Conservation (phyloP, 1,140 invertebrate species). For the Saccostrea glomerata region DNA sequence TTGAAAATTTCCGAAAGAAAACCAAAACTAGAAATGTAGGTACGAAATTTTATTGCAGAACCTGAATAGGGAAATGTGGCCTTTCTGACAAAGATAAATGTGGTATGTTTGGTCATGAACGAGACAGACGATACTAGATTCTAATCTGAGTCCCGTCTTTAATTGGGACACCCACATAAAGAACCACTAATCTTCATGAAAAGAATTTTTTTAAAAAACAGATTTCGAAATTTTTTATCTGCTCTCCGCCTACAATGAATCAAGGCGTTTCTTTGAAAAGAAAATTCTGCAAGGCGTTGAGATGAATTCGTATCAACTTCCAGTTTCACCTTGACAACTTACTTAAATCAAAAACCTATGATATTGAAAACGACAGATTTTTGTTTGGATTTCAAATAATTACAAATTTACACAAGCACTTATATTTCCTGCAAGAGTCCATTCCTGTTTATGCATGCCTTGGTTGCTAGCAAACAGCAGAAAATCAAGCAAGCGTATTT, state of each 20-base stretch:
- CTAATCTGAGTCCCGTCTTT: background rate
- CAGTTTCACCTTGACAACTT: slow-evolving; percentile 26
- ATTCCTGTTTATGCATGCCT: slow-evolving; percentile 10
- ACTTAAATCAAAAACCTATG: background rate
- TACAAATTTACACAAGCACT: slow-evolving; percentile 1
- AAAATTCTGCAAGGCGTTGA: background rate
- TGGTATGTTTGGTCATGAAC: background rate
- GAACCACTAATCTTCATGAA: slow-evolving; percentile 2
- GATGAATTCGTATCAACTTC: slow-evolving; percentile 13
- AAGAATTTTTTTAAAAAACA: slow-evolving; percentile 5
- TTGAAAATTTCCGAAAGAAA: background rate
- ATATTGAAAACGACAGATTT: background rate
- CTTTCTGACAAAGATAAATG: slow-evolving; percentile 24
- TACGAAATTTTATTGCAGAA: background rate
- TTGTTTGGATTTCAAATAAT: slow-evolving; percentile 20
- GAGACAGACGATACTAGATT: background rate
- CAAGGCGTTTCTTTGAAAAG: background rate
- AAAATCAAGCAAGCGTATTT: background rate
- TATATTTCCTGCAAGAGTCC: slow-evolving; percentile 8
- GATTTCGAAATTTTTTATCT: slow-evolving; percentile 6
- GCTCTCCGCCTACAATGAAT: slow-evolving; percentile 3
- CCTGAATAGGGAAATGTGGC: background rate
- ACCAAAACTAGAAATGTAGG: background rate
- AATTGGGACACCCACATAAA: slow-evolving; percentile 31
- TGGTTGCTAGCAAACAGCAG: slow-evolving; percentile 2